Percentiles rank a stretch among this genome's conserved stretches.
phyloP scores from a whole-genome alignment of 2,888 invertebrate species.

The Lamellibrachia columna region DNA sequence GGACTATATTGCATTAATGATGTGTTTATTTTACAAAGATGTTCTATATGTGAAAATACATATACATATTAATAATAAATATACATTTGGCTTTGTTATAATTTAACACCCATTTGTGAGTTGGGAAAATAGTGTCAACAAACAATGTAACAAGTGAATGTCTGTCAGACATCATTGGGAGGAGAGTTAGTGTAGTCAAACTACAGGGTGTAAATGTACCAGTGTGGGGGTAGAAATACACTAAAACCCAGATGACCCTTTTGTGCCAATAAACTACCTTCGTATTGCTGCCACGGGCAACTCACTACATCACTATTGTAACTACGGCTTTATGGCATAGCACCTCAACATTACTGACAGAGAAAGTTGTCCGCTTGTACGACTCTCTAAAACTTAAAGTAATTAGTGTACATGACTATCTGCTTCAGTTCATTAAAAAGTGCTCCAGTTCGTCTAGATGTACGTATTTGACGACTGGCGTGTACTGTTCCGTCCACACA shows the following conservation, averaged over 20 bases:
- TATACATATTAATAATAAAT: neutral
- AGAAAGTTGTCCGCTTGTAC: neutral
- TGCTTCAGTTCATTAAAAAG: neutral
- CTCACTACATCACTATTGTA: neutral
- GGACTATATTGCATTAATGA: neutral
- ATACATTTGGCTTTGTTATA: conserved; percentile 3
- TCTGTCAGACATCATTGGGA: neutral
- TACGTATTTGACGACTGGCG: neutral
- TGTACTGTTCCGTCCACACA: neutral
- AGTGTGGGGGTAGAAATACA: neutral
- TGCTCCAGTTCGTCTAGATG: neutral
- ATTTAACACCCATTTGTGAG: neutral
- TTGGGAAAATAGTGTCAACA: neutral
- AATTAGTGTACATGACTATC: neutral
- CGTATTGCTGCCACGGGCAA: neutral
- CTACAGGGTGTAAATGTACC: neutral
- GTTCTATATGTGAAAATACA: neutral
- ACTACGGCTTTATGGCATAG: neutral
- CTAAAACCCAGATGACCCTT: neutral
- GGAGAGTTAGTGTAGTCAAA: neutral
- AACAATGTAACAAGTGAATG: neutral
- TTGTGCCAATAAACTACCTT: neutral
- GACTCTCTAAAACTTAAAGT: neutral
- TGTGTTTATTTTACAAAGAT: conserved; percentile 13
- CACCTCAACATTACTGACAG: neutral